A percentile compares a stretch with the other conserved stretches of the same genome.
Evolutionary conservation across 2,888 invertebrate species (phyloP).

Genomic region (Muschampia plurimacula): DNA sequence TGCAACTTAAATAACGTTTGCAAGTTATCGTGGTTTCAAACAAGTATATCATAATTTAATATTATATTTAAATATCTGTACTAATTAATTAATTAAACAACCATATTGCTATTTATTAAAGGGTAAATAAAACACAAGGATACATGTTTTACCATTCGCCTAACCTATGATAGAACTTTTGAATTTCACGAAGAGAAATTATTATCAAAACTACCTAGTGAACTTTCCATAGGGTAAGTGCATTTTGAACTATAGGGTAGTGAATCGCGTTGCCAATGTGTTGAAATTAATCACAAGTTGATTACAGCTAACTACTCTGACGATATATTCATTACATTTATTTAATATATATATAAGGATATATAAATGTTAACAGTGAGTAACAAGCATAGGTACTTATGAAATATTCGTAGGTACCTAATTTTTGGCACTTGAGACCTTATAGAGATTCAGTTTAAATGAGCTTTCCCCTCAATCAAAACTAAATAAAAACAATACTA

Average conservation of each 20-base stretch:
- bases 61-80: conserved; percentile 56
- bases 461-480: conserved; percentile 40
- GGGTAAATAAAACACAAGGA: conserved; percentile 65
- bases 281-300: conserved; percentile 74
- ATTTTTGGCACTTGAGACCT: conserved; percentile 80
- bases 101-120: conserved; percentile 54
- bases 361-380: conserved; percentile 59
- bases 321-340: conserved; percentile 66
- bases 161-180: conserved; percentile 85
- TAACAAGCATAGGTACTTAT: conserved; percentile 59
- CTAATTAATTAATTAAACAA: conserved; percentile 58
- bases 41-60: conserved; percentile 43
- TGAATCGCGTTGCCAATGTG: conserved; percentile 75
- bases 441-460: conserved; percentile 43
- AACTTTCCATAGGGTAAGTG: conserved; percentile 77
- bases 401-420: conserved; percentile 58
- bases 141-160: conserved; percentile 80
- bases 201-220: conserved; percentile 84
- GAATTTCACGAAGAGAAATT: conserved; percentile 84
- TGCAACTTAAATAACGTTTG: neutral
- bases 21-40: conserved; percentile 50
- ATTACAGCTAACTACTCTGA: conserved; percentile 81
- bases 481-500: conserved; percentile 24
- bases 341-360: conserved; percentile 51
- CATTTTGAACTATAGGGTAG: conserved; percentile 80